Evolutionary conservation across 2,113 vertebrate species (phyloP).

Genomic region (Misgurnus anguillicaudatus): DNA sequence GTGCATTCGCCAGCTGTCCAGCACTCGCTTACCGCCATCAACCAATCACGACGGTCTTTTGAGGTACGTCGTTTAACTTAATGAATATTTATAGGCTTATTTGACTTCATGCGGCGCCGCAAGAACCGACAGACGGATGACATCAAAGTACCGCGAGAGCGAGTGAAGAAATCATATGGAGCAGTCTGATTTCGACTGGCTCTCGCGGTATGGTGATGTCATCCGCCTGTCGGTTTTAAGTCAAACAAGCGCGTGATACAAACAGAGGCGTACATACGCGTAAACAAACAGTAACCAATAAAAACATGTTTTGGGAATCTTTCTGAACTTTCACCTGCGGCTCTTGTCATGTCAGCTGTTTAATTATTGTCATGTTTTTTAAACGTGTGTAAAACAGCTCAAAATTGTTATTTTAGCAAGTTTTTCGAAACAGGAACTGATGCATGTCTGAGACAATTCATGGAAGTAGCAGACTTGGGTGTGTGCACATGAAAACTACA

Average conservation of each 20-base stretch:
- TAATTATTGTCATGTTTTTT: neutral
- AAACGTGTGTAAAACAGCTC: neutral
- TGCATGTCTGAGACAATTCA: constrained; percentile 48
- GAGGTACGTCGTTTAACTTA: neutral
- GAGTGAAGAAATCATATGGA: too few relatives aligned
- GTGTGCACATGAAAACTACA: neutral
- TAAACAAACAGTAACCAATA: constrained; percentile 34
- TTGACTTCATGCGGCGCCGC: too few relatives aligned
- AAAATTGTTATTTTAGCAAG: constrained; percentile 4
- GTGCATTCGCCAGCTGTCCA: neutral
- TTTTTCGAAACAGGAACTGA: constrained; percentile 46
- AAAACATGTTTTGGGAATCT: neutral
- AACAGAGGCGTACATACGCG: neutral
- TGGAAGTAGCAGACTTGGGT: constrained; percentile 39
- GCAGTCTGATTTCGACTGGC: too few relatives aligned
- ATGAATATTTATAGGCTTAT: neutral
- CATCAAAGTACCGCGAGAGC: too few relatives aligned
- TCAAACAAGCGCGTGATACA: too few relatives aligned
- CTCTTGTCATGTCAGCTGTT: neutral
- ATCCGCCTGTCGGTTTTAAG: too few relatives aligned
- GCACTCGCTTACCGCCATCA: neutral
- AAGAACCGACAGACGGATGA: too few relatives aligned
- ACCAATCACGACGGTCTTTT: neutral
- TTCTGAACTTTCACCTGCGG: neutral
- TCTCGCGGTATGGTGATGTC: too few relatives aligned